A percentile compares a stretch with the other conserved stretches of the same genome.
phyloP scores from a whole-genome alignment of 1,140 invertebrate species.

The Lordiphosa collinella region DNA sequence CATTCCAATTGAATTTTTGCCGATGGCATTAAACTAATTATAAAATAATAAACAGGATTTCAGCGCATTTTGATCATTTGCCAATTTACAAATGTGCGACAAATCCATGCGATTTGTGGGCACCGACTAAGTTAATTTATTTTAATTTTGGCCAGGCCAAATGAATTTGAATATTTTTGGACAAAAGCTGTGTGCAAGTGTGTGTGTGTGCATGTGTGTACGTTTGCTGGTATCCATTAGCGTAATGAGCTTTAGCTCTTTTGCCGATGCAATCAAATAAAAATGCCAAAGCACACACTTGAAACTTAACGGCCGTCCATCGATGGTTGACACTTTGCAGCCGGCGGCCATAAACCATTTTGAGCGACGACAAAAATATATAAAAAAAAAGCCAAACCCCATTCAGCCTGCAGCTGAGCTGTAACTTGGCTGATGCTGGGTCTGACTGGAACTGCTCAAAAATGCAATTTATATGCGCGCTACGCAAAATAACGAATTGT shows the following conservation, averaged over 20 bases:
- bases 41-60: conserved; percentile 74
- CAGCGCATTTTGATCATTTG: conserved; percentile 58
- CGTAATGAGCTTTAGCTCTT: conserved; percentile 62
- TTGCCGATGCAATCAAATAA: conserved; percentile 47
- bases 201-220: conserved; percentile 10
- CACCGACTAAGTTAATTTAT: conserved; percentile 64
- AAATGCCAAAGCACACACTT: conserved; percentile 57
- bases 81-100: conserved; percentile 65
- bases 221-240: conserved; percentile 56
- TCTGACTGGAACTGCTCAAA: conserved; percentile 60
- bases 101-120: conserved; percentile 60
- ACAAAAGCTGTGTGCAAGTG: conserved; percentile 20
- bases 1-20: conserved; percentile 54
- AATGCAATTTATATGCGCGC: conserved; percentile 72
- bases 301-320: conserved; percentile 65
- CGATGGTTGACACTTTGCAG: conserved; percentile 70
- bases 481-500: conserved; percentile 66
- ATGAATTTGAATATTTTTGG: not conserved
- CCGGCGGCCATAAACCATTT: conserved; percentile 70
- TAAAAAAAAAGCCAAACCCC: conserved; percentile 14
- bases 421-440: conserved; percentile 3
- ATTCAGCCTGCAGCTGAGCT: conserved; percentile 36
- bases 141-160: conserved; percentile 43
- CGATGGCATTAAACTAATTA: conserved; percentile 61
- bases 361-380: conserved; percentile 31